Evolutionary conservation across 2,888 invertebrate genomes (phyloP), one percentile per base, ranked within the genome.

Genomic region (Andricus curvator): DNA sequence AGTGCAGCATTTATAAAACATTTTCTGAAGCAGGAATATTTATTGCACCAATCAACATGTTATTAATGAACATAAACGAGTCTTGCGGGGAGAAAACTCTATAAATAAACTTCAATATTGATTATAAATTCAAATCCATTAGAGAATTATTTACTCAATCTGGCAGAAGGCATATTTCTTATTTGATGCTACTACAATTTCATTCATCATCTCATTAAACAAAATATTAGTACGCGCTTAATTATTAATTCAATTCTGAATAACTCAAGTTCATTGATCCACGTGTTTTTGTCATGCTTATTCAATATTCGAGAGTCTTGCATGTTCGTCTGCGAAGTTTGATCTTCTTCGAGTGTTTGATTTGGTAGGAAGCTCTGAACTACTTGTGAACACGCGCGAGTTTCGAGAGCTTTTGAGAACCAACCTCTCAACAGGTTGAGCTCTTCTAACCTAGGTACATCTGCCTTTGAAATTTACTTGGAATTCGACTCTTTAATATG

Each of bases 321-420:
- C 44, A 29, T 77, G 8, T 20, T 29, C 13, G 11, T 29, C 48
- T 51, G 78, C 51, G 74, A 80, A 81, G 83, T 82, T 84, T 84
- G 81, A 80, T 83, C 81, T 83, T 79, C 78, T 56, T 83, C 66
- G 74, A 88, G 88, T 89, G 86, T 88, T 88, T 87, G 86, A 87
- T 83, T 84, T 81, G 64, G 51, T 66, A 77, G 65, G 17, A 44
- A 66, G 64, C 78, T 77, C 65, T 79, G 77, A 81, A 68, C 83
- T 81, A 81, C 81, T 80, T 81, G 76, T 84, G 82, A 84, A 85
- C 86, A 85, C 85, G 88, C 78, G 85, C 78, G 84, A 78, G 77
- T 37, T 81, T 84, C 78, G 82, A 83, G 83, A 83, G 84, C 78
- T 82, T 83, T 82, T n/a, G 20, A 74, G 56, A 56, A 74, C 29